phyloP scores from a whole-genome alignment of 2,888 invertebrate genomes.

The Drosophila meridiana region DNA sequence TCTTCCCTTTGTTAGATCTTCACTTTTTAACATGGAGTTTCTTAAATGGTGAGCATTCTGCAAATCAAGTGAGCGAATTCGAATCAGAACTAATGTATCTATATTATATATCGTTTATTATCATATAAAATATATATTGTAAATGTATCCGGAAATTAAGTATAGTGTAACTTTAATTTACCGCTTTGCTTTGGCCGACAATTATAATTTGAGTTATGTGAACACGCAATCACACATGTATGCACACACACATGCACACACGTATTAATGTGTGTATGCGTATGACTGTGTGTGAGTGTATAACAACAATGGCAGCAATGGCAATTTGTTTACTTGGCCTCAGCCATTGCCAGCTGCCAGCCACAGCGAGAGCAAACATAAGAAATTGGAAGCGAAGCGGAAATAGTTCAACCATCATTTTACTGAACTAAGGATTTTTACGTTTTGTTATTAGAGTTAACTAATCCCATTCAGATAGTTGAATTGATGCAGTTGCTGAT shows the following conservation, averaged over 20 bases:
- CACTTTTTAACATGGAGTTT: background rate
- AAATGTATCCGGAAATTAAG: constrained; percentile 4
- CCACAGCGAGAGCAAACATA: constrained; percentile 18
- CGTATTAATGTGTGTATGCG: background rate
- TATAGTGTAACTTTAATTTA: constrained; percentile 33
- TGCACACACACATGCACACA: background rate
- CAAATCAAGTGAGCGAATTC: background rate
- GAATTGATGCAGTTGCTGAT: too few species aligned
- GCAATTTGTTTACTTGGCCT: constrained; percentile 65
- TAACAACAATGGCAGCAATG: constrained; percentile 3
- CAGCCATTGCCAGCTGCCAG: constrained; percentile 46
- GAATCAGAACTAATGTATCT: background rate
- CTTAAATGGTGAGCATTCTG: background rate
- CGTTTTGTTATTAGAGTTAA: background rate
- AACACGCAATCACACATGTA: constrained; percentile 38
- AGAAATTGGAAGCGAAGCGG: constrained; percentile 1
- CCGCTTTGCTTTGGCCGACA: constrained; percentile 23
- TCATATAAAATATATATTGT: background rate
- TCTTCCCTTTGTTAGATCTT: background rate
- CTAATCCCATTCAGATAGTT: background rate
- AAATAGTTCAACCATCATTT: constrained; percentile 26
- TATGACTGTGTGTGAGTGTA: background rate
- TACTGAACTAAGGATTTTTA: background rate
- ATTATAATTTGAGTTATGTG: constrained; percentile 46
- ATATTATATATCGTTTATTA: background rate